These are phyloP conservation scores for Drosophila arizonae DNA, from an alignment of 1,140 invertebrate species.

Conservation along the genomic window DNA sequence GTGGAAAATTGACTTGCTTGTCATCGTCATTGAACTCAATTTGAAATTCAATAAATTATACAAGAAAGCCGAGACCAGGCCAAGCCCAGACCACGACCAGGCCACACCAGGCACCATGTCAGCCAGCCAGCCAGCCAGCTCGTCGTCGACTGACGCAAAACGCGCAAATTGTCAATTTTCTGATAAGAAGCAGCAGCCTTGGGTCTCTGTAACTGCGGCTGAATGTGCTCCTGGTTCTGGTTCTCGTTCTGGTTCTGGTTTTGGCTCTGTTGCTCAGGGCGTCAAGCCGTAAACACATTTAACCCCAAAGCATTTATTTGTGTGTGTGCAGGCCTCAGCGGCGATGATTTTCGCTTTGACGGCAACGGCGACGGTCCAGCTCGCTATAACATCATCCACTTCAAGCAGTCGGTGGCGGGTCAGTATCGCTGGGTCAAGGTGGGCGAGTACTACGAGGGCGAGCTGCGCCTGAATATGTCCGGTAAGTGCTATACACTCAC, in stretches of 20 bases:
- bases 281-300: constrained; percentile 65
- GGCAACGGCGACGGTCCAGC: constrained; percentile 95
- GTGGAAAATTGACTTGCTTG: constrained; percentile 82
- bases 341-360: constrained; percentile 95
- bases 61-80: constrained; percentile 40
- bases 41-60: constrained; percentile 82
- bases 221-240: neutral
- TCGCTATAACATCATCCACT: constrained; percentile 97
- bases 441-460: constrained; percentile 91
- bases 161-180: constrained; percentile 80
- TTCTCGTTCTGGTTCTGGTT: neutral
- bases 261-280: constrained; percentile 18
- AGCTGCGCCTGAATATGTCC: constrained; percentile 90
- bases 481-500: constrained; percentile 84
- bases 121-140: constrained; percentile 27
- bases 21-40: constrained; percentile 81
- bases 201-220: neutral
- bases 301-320: constrained; percentile 44
- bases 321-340: constrained; percentile 88
- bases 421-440: constrained; percentile 93
- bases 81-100: neutral
- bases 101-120: neutral
- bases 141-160: constrained; percentile 40
- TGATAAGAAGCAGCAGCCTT: constrained; percentile 53
- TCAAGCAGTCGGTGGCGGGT: constrained; percentile 90